Evolutionary conservation across 2,797 vertebrate species (phyloP), one percentile per base, ranked within the genome.

Genomic region (Acrocephalus scirpaceus): DNA sequence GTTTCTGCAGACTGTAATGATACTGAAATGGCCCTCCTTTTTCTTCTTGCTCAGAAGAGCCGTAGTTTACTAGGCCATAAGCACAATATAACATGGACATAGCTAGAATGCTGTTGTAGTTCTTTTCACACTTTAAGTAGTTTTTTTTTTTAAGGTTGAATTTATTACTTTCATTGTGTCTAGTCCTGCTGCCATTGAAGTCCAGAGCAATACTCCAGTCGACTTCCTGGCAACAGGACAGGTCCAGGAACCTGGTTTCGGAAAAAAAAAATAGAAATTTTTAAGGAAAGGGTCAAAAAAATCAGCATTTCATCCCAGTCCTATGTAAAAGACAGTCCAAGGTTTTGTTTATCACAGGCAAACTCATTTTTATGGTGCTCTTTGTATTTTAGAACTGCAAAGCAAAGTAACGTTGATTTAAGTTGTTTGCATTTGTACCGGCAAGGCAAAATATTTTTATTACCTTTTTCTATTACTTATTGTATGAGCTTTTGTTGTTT

Each of bases 371-470:
- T 97, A 97, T 97, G 98, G 98, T 98, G 98, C 98, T 98, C 97
- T 98, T 96, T 97, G 98, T 98, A 97, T 97, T 98, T 98, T 97
- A 94, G 96, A 98, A 98, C 98, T 98, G 97, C 97, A 97, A 98
- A 98, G 98, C 98, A 97, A 97, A 97, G 97, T 97, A 92, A 95
- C 93, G n/a, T 97, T 97, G 97, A 97, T 97, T 98, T 98, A 95
- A 97, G 98, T 98, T 97, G 98, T 98, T 98, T 97, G 98, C 98
- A 98, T 98, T 98, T 98, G 98, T 98, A 98, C 96, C 86, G 97
- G 98, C 98, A 97, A 98, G 98, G 98, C 97, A 93, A 98, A 98
- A 98, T 98, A 98, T 98, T 98, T 98, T 98, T 98, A 98, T 98
- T 98, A 98, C 98, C 98, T 98, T 98, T 98, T 98, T 98, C 98